Conservation (phyloP, 2,888 invertebrate genomes). For the Rhopalosiphum nymphaeae region DNA sequence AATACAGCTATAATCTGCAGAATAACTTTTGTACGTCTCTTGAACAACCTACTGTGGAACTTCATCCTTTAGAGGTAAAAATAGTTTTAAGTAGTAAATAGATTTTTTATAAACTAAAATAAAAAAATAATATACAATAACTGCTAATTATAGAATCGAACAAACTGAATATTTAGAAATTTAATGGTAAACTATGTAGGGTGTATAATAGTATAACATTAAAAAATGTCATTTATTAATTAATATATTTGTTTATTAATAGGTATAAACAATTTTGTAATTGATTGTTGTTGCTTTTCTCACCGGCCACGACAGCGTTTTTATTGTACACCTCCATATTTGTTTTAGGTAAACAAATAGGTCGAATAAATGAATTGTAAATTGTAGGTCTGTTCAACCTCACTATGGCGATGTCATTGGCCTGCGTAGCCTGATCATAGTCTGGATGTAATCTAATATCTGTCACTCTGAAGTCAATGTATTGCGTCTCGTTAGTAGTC, state of each 20-base stretch:
- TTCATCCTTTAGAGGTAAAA: neutral
- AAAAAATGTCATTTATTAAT: neutral
- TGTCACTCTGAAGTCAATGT: constrained; percentile 78
- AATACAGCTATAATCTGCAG: neutral
- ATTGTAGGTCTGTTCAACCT: constrained; percentile 77
- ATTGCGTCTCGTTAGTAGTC: constrained; percentile 77
- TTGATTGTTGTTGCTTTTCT: neutral
- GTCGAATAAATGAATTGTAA: constrained; percentile 86
- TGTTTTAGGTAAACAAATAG: constrained; percentile 83
- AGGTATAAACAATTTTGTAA: neutral
- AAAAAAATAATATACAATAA: neutral
- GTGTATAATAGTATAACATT: neutral
- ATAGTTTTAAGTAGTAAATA: neutral
- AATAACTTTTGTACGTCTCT: neutral
- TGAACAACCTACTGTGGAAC: neutral
- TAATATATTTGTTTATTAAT: neutral
- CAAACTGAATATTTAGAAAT: neutral
- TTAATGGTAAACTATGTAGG: neutral
- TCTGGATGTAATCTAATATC: constrained; percentile 79
- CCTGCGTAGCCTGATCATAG: constrained; percentile 78
- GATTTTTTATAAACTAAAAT: neutral
- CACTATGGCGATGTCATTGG: constrained; percentile 84
- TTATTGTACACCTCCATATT: constrained; percentile 71
- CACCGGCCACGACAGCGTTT: constrained; percentile 69
- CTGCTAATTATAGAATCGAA: neutral